phyloP scores from a whole-genome alignment of 2,113 vertebrate genomes.

The Machaerirhynchus nigripectus region DNA sequence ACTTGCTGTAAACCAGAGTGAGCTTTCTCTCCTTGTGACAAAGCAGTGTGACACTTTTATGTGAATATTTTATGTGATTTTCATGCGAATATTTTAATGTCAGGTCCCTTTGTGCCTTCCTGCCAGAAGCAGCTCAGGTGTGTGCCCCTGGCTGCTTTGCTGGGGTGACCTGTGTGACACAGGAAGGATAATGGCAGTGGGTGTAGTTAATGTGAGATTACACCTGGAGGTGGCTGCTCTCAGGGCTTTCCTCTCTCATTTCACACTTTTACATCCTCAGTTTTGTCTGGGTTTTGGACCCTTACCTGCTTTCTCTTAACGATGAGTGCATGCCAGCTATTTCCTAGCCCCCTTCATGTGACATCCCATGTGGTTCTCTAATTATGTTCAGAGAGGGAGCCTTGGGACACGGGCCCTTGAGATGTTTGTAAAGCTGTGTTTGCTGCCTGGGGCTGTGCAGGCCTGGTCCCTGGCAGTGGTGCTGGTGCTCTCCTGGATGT shows the following conservation, averaged over 20 bases:
- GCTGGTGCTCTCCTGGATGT: background rate
- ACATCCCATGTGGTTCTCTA: background rate
- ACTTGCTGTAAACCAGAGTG: background rate
- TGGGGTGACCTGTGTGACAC: background rate
- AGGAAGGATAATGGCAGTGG: rapidly evolving
- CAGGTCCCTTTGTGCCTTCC: background rate
- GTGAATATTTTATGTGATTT: background rate
- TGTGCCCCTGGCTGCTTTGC: background rate
- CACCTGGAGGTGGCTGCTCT: background rate
- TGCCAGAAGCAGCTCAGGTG: background rate
- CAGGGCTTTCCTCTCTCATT: background rate
- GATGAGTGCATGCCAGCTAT: rapidly evolving
- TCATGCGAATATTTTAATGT: background rate
- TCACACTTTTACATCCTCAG: rapidly evolving
- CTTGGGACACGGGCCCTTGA: background rate
- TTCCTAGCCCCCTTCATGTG: background rate
- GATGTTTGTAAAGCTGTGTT: background rate
- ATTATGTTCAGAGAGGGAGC: too few relatives aligned
- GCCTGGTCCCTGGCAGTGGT: background rate
- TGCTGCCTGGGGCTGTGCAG: background rate
- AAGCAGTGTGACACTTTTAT: background rate
- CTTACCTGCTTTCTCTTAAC: background rate
- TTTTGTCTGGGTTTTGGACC: background rate
- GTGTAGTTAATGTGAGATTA: background rate
- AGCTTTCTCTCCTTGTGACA: background rate